Percentiles rank a stretch among this genome's conserved stretches.
Conservation (phyloP, 2,113 vertebrate species). For the Emydura subglobosa region DNA sequence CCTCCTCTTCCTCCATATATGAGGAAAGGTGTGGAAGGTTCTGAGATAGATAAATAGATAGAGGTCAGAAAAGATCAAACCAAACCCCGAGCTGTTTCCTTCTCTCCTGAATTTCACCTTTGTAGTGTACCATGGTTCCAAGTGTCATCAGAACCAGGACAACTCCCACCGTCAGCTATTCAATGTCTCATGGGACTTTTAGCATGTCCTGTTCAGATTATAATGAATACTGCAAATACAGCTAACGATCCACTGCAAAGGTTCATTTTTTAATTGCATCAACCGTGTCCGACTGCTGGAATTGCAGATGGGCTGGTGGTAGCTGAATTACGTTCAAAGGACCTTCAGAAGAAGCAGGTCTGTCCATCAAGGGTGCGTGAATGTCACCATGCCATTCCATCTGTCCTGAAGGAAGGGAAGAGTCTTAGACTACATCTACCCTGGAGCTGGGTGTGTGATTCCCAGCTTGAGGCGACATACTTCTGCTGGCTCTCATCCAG, state of each 20-base stretch:
- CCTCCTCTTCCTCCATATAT: fast-evolving
- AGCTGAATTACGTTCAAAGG: neutral
- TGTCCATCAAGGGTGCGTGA: neutral
- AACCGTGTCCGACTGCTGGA: neutral
- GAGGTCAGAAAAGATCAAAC: too few relatives aligned
- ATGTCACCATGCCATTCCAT: neutral
- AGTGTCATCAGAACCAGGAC: neutral
- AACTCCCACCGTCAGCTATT: neutral
- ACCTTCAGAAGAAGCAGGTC: neutral
- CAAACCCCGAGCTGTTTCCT: neutral
- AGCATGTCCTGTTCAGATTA: neutral
- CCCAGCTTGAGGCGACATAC: neutral
- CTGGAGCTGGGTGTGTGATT: neutral
- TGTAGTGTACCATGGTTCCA: neutral
- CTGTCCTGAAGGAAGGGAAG: neutral
- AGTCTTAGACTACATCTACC: neutral
- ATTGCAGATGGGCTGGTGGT: neutral
- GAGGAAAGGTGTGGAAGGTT: neutral
- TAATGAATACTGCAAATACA: neutral
- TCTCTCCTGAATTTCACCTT: neutral
- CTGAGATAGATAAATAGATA: neutral
- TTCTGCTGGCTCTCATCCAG: neutral
- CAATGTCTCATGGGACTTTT: neutral
- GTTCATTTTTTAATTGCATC: neutral
- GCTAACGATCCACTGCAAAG: neutral